Conservation (phyloP, 2,113 vertebrate species). For the Cavia aperea region DNA sequence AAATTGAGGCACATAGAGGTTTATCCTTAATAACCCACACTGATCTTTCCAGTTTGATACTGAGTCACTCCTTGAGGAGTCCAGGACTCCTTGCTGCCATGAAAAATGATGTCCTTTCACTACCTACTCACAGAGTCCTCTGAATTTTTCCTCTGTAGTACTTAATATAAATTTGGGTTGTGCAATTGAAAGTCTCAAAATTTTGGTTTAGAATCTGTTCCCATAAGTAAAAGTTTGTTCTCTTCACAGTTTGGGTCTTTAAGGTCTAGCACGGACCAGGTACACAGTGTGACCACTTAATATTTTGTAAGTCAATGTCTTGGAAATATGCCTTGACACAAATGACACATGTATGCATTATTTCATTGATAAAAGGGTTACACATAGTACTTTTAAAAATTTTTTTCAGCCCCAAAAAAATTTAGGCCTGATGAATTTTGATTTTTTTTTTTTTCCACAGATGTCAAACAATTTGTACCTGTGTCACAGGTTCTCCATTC, state of each 20-base stretch:
- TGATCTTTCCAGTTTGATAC: neutral
- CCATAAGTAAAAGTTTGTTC: neutral
- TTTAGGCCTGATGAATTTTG: neutral
- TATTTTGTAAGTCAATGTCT: neutral
- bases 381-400: neutral
- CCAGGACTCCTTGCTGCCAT: neutral
- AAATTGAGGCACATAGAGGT: slow-evolving; percentile 39
- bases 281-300: neutral
- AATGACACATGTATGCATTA: neutral
- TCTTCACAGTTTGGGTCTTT: neutral
- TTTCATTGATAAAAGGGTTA: neutral
- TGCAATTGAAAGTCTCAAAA: neutral
- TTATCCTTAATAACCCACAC: neutral
- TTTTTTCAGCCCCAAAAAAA: neutral
- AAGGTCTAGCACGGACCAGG: too few species aligned
- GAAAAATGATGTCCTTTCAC: neutral
- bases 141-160: neutral
- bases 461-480: neutral
- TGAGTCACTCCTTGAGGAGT: neutral
- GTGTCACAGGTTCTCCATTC: neutral
- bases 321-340: neutral
- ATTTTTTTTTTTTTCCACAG: neutral
- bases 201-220: neutral
- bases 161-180: neutral
- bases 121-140: neutral